Base-by-base conservation (phyloP, 2,888 invertebrate genomes). In the Alcis repandata region DNA sequence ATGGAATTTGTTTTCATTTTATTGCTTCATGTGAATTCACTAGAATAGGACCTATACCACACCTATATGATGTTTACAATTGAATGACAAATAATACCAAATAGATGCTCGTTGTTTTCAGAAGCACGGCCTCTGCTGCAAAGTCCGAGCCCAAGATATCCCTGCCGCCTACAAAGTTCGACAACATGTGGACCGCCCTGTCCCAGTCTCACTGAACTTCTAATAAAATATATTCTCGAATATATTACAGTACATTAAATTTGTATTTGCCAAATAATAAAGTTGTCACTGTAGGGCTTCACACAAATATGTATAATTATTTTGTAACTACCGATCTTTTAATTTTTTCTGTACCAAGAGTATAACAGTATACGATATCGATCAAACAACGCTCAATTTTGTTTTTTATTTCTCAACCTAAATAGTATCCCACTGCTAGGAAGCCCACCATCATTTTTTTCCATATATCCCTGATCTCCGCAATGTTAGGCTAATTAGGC, bases 141-240 rank as follows among this genome's bases (percentile, higher is more conserved):
- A 85, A 90, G 75, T 83, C 79, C 62, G 92, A 93, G 69, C 74
- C 89, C 15, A 80, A 84, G 72, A 85, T 90, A 61, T 84, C 79
- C 67, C 77, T 92, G 72, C 86, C 88, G 9, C 75, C 87, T 32
- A 67, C 86, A 54, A 88, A 87, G 64, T 82, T 92, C 41, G 91
- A 92, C 73, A 90, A 86, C 63, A 80, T 92, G 52, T 93, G 92
- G 93, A 79, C 88, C 41, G 79, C 88, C 38, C 86, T 93, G 45
- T 88, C 91, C 60, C 90, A 92, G 71, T 89, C 89, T 69, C 91
- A 93, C 73, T 90, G 80, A 71, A 56, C 38, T 43, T 6, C 11
- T 13, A 27, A 4, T 4, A 3, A 10, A n/a, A 19, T 11, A 19
- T 13, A 19, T 13, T n/a, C n/a, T 20, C 51, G 8, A 36, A n/a